phyloP scores from a whole-genome alignment of 2,113 vertebrate species.

The Syrrhaptes paradoxus region DNA sequence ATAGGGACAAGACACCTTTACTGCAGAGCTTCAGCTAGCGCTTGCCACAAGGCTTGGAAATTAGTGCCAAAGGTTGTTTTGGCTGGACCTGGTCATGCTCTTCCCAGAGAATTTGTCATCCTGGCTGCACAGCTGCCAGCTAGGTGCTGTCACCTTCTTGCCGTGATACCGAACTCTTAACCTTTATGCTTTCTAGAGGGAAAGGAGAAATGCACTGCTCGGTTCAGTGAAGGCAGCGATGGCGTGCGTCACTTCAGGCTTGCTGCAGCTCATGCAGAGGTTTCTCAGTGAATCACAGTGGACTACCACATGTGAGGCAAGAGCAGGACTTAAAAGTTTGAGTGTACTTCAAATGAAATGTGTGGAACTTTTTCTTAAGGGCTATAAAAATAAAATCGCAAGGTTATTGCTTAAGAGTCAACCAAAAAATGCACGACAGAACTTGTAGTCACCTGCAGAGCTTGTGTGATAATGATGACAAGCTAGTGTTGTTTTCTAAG shows the following conservation, averaged over 20 bases:
- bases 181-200: rapidly evolving
- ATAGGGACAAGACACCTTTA: not conserved
- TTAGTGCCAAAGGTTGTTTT: not conserved
- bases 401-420: not conserved
- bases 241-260: not conserved
- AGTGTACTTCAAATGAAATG: not conserved
- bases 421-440: not conserved
- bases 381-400: not conserved
- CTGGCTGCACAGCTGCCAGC: not conserved
- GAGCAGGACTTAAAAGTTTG: not conserved
- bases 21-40: not conserved
- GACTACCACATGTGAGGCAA: not conserved
- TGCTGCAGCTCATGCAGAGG: not conserved
- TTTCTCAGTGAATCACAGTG: not conserved
- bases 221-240: not conserved
- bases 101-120: not conserved
- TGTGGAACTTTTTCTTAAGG: not conserved
- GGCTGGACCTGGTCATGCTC: not conserved
- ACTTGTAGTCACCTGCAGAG: not conserved
- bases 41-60: not conserved
- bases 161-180: rapidly evolving
- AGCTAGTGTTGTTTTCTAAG: not conserved
- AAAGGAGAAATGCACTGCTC: not conserved
- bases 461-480: not conserved
- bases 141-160: not conserved